These are phyloP conservation scores for Apolygus lucorum DNA, from an alignment of 1,140 invertebrate genomes.

Conservation along the genomic window DNA sequence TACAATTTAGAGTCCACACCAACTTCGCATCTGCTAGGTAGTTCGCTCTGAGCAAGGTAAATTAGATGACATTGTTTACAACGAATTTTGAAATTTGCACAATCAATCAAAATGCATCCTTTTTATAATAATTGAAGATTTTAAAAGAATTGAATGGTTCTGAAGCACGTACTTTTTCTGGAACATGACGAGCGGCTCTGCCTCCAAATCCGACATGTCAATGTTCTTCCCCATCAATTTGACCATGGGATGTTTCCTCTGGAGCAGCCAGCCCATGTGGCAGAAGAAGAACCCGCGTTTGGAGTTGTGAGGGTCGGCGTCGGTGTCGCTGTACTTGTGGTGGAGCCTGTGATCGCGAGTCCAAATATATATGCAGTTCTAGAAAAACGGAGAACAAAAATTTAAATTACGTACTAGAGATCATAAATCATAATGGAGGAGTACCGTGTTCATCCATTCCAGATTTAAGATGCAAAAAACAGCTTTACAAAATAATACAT, in stretches of 20 bases:
- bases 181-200: conserved; percentile 61
- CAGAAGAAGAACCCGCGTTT: conserved; percentile 57
- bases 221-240: conserved; percentile 55
- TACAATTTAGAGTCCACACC: too few relatives aligned
- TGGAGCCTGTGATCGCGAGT: conserved; percentile 55
- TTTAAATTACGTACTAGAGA: too few relatives aligned
- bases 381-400: too few relatives aligned
- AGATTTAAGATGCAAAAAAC: too few relatives aligned
- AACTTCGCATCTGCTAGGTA: too few relatives aligned
- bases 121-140: not conserved
- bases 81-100: too few relatives aligned
- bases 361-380: conserved; percentile 41
- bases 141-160: not conserved
- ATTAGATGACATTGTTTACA: too few relatives aligned
- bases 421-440: too few relatives aligned
- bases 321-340: conserved; percentile 57
- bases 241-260: conserved; percentile 53
- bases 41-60: too few relatives aligned
- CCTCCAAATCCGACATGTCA: conserved; percentile 61
- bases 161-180: conserved; percentile 58
- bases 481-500: too few relatives aligned
- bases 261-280: conserved; percentile 58
- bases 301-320: conserved; percentile 56
- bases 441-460: too few relatives aligned
- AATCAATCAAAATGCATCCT: conserved; percentile 2